Evolutionary conservation across 2,113 vertebrate species (phyloP).

Genomic region (Silurus asotus): DNA sequence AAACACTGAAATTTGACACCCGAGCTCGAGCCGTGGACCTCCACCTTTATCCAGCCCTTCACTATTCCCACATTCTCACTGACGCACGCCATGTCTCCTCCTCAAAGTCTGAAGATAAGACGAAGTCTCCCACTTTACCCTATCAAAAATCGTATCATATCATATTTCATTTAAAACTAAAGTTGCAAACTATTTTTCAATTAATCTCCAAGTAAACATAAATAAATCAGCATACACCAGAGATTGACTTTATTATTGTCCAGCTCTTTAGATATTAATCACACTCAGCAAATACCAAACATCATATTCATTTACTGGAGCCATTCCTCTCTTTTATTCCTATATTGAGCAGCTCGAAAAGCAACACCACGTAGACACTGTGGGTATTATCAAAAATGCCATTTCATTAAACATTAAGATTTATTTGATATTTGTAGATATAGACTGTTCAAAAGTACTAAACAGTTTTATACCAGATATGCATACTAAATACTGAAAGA

Average conservation of each 20-base stretch:
- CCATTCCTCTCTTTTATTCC: not conserved
- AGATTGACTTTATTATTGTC: not conserved
- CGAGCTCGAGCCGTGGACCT: conserved; percentile 62
- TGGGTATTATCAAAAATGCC: not conserved
- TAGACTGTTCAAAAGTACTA: not conserved
- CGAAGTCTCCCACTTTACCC: conserved; percentile 23
- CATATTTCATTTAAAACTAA: not conserved
- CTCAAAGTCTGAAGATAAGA: conserved; percentile 34
- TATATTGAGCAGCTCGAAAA: not conserved
- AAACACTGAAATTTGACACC: conserved; percentile 69
- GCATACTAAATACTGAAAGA: not conserved
- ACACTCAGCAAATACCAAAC: not conserved
- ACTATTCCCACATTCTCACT: conserved; percentile 37
- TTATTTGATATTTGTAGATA: not conserved
- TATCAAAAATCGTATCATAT: not conserved
- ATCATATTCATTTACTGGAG: not conserved
- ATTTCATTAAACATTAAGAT: not conserved
- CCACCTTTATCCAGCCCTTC: conserved; percentile 61
- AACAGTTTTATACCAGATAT: not conserved
- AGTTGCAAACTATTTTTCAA: not conserved
- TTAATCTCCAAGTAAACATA: not conserved
- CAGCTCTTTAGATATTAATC: not conserved
- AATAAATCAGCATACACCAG: not conserved
- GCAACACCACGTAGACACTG: not conserved
- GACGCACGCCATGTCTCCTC: conserved; percentile 38